Conservation (phyloP, 1,140 invertebrate species). For the Brachionus plicatilis region DNA sequence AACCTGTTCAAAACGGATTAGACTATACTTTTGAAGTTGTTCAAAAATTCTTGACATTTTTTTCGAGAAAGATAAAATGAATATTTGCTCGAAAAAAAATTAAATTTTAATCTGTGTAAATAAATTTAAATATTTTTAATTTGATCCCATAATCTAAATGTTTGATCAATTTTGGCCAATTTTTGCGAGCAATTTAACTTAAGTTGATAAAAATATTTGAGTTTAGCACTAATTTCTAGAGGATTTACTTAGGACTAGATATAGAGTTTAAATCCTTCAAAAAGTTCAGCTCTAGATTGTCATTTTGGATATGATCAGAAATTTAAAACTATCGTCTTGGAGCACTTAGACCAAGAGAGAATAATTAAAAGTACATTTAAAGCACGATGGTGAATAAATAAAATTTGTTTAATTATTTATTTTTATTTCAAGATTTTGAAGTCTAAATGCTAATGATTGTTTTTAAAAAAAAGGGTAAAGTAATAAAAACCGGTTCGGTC, state of each 20-base stretch:
- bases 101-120: background rate
- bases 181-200: background rate
- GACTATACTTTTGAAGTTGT: background rate
- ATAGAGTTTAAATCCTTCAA: background rate
- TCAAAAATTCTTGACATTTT: background rate
- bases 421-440: background rate
- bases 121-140: background rate
- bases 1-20: background rate
- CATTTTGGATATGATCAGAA: background rate
- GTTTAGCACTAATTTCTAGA: background rate
- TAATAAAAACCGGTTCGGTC: background rate
- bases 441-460: background rate
- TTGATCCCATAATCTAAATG: background rate
- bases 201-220: background rate
- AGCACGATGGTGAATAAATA: background rate
- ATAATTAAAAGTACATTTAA: background rate
- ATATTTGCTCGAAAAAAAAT: background rate
- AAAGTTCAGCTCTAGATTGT: background rate
- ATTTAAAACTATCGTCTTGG: background rate
- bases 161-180: background rate
- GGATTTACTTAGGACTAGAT: background rate
- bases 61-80: background rate
- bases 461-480: background rate
- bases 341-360: background rate
- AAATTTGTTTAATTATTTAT: background rate